Evolutionary conservation across 2,797 vertebrate species (phyloP), one percentile per base, ranked within the genome.

Genomic region (Sebastes variabilis): DNA sequence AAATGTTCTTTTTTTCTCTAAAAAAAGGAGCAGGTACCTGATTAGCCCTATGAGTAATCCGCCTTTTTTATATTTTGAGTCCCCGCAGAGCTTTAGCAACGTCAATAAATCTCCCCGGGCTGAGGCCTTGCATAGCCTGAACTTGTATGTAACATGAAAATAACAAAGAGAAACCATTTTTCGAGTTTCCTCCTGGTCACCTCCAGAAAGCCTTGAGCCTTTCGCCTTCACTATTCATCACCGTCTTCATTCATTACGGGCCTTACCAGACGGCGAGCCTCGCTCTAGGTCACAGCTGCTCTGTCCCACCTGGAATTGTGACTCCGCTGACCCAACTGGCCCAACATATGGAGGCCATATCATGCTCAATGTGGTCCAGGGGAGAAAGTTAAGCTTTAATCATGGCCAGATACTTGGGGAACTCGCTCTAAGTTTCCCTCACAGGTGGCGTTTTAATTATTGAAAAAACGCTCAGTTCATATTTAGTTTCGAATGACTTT

Each of bases 391-490:
- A 77, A 91, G 92, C 86, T 93, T 92, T 85, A 89, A 93, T 93
- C 86, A 42, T 87, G 69, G 62, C 60, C 55, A 7, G 73, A 69
- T 73, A 30, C 81, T 52, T 27, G 80, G 86, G 87, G 87, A 90
- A 91, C 90, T 85, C 68, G 74, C 81, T 81, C 34, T 9, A 83
- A 81, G 68, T 92, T 89, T 87, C 80, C 81, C 68, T 84, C 88
- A 82, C 92, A 95, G 89, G 93, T 95, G 92, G 82, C 2, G 73
- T 79, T 93, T 95, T 92, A 94, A 95, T 94, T 88, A 93, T 91
- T 93, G 80, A 93, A 91, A 91, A 82, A 91, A 81, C 20, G 66
- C 69, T 81, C n/a, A 42, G 71, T 85, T 92, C 87, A 87, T 75
- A 71, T 89, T 88, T 64, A 81, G 81, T 85, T 91, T 90, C 8